Base-by-base conservation (phyloP, 2,797 vertebrate species). In the Echeneis naucrates region DNA sequence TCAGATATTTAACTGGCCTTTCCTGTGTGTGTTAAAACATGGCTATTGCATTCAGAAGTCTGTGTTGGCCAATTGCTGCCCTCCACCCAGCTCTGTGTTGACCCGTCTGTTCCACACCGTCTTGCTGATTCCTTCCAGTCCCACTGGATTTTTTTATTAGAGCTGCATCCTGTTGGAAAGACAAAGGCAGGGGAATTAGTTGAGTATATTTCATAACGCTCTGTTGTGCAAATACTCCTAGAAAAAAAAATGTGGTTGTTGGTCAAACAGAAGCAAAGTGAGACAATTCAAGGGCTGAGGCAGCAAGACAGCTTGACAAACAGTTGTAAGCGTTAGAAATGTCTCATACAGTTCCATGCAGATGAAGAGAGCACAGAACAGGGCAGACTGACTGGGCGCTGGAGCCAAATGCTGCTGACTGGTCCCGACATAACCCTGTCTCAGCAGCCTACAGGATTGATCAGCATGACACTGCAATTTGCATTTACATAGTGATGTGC, bases 381-480 rank as follows among this genome's bases (percentile, higher is more conserved):
- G 55, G 11, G 26, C 71, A 55, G 66, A 71, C 70, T 44, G 69
- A 37, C 10, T 0, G 55, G 70, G 68, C 23, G 58, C 71, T 13
- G 17, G 21, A 72, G 80, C 55, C 32, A 37, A 50, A 73, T 61
- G 73, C 65, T 63, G 79, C 83, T 77, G 84, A 91, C 84, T 68
- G 80, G 76, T 82, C 83, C 73, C 5, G 62, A 81, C 86, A 69
- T 63, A 83, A 83, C 67, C 82, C 85, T 55, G 82, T 76, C 84
- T 88, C 85, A 85, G 89, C 88, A 87, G 83, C 85, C 80, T 56
- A 19, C 68, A 74, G 78, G 84, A 90, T 70, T 89, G 88, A 92
- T 92, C 86, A 88, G 79, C 78, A 88, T 86, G 91, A 94, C 87
- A 86, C 82, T 71, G 85, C 83, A 89, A 87, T 91, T 86, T 90